Base-by-base conservation (phyloP, 1,140 invertebrate species). In the Scaptodrosophila lebanonensis region DNA sequence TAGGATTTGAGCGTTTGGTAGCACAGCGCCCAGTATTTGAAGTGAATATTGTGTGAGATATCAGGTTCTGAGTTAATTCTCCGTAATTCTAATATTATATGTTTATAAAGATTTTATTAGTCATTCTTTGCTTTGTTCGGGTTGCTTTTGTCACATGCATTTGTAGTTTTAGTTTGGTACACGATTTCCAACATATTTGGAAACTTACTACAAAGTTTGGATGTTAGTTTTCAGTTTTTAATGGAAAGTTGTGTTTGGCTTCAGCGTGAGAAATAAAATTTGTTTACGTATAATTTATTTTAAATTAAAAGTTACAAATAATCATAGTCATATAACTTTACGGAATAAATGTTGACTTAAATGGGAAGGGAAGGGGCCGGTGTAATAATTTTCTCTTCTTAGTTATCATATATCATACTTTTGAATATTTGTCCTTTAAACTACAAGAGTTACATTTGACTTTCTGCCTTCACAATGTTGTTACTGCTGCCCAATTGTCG, bases 1-100 rank as follows among this genome's bases (percentile, higher is more conserved):
- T 98, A 75, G 87, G 89, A 1, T 97, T 97, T 88, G 91, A 97
- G 20, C 90, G 97, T 85, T 87, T 98, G 32, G 83, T 97, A 38
- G 85, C 89, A 1, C 87, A 92, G 57, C 88, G 92, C 75, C 92
- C 91, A 35, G 84, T 95, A 64, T 86, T 87, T 56, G 94, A 96
- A 85, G 83, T 77, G 47, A 90, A 91, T 87, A 90, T 93, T 61
- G 90, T 93, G 60, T 94, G 87, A 59, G 5, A 17, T 25, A 20
- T 20, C 17, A 25, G 22, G 22, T 8, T 91, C 95, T 77, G 84
- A 91, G 6, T 95, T 89, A 76, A 97, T 96, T 25, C n/a, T n/a
- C n/a, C n/a, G n/a, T n/a, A n/a, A n/a, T n/a, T n/a, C n/a, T n/a
- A n/a, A 25, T 25, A 25, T 3, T 25, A 25, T 4, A 8, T 25